Evolutionary conservation across 1,140 invertebrate genomes (phyloP).

Genomic region (Musca domestica): DNA sequence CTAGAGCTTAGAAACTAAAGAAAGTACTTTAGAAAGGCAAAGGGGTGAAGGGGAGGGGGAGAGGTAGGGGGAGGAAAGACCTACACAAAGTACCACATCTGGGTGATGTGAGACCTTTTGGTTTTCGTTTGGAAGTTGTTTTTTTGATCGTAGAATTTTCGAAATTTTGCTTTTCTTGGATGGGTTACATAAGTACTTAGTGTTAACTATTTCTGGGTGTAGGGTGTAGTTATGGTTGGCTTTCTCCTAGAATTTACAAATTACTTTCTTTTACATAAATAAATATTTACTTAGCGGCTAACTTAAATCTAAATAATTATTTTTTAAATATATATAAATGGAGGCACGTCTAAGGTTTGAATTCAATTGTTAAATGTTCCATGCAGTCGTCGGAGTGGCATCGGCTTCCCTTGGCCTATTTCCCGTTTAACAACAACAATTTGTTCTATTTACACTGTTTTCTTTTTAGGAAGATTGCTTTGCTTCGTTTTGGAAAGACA

Average conservation of each 20-base stretch:
- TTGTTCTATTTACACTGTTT: conserved; percentile 20
- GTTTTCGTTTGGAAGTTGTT: no score
- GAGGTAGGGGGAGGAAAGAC: no score
- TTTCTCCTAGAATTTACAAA: not conserved
- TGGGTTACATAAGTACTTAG: not conserved
- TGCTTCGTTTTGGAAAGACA: not conserved
- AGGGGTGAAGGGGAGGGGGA: no score
- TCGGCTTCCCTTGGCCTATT: no score
- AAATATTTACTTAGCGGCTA: not conserved
- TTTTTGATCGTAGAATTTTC: no score
- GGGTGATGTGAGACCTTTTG: no score
- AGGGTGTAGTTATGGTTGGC: no score
- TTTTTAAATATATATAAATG: conserved; percentile 12
- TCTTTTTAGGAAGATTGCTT: not conserved
- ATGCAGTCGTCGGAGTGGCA: no score
- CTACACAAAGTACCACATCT: no score
- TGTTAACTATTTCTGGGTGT: no score
- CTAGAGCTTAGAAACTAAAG: not conserved
- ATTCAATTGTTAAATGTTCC: not conserved
- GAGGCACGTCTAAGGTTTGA: conserved; percentile 15
- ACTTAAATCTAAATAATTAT: not conserved
- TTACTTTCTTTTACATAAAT: not conserved
- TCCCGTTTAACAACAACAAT: not conserved
- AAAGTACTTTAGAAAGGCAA: no score
- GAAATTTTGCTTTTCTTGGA: no score